Evolutionary conservation across 2,888 invertebrate species (phyloP).

Genomic region (Drosophila kambysellisi): DNA sequence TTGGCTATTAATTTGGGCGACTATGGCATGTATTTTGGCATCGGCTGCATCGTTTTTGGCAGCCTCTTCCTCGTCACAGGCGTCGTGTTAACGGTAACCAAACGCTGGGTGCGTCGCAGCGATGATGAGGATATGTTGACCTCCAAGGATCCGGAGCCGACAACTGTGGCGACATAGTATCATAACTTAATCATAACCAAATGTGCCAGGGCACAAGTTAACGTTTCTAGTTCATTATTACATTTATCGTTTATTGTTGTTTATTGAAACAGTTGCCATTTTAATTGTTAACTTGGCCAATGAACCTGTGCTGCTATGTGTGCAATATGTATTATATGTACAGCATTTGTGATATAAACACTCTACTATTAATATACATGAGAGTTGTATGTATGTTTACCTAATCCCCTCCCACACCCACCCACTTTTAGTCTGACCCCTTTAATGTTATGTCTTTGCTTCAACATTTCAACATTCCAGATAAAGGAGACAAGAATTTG

Average conservation of each 20-base stretch:
- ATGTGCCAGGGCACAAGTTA: conserved; percentile 64
- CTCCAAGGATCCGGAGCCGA: conserved; percentile 35
- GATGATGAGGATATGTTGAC: conserved; percentile 82
- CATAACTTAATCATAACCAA: conserved; percentile 52
- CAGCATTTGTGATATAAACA: conserved; percentile 46
- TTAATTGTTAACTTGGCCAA: conserved; percentile 19
- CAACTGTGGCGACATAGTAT: background rate
- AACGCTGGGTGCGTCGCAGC: conserved; percentile 75
- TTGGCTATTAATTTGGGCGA: conserved; percentile 77
- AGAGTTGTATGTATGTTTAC: conserved; percentile 11
- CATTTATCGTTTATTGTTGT: conserved; percentile 36
- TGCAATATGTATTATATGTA: conserved; percentile 4
- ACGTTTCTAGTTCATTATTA: conserved; percentile 57
- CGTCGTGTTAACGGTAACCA: conserved; percentile 79
- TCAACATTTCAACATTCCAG: conserved; percentile 36
- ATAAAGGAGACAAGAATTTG: background rate
- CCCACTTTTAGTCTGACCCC: background rate
- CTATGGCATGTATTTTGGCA: conserved; percentile 82
- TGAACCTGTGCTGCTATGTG: conserved; percentile 13
- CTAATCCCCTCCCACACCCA: background rate
- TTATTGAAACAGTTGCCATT: conserved; percentile 32
- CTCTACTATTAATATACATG: conserved; percentile 30
- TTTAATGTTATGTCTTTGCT: conserved; percentile 8
- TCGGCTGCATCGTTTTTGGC: conserved; percentile 76
- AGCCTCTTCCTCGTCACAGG: conserved; percentile 77